These are phyloP conservation scores for Lates calcarifer DNA, from an alignment of 2,113 vertebrate species.

Conservation along the genomic window DNA sequence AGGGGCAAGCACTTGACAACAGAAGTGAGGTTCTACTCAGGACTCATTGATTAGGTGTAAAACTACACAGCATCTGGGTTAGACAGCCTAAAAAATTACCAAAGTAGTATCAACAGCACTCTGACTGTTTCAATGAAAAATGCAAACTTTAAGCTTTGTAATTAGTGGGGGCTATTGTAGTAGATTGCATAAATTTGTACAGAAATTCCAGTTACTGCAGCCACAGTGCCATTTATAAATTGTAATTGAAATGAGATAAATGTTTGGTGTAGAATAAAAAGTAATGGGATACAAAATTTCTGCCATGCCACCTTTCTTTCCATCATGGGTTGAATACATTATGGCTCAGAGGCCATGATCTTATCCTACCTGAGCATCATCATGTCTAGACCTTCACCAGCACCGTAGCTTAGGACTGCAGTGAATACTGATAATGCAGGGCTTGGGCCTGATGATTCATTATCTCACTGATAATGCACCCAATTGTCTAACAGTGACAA, in stretches of 20 bases:
- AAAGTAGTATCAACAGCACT: background rate
- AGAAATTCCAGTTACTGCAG: background rate
- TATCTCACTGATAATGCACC: background rate
- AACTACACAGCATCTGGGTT: background rate
- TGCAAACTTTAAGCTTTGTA: background rate
- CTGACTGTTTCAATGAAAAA: background rate
- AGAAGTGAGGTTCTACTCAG: background rate
- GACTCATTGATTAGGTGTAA: background rate
- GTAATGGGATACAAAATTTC: background rate
- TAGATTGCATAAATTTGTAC: background rate
- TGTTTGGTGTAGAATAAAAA: no score
- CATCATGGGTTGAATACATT: no score
- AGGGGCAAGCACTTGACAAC: background rate
- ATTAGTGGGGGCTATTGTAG: background rate
- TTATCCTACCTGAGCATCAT: background rate
- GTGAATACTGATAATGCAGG: background rate
- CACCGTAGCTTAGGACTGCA: constrained; percentile 4
- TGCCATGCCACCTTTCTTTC: background rate
- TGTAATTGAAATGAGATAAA: background rate
- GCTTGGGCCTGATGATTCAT: background rate
- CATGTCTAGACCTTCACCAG: background rate
- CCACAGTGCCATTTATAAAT: background rate
- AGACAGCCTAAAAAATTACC: background rate
- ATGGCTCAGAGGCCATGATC: background rate
- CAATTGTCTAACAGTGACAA: background rate